A percentile compares a stretch with the other conserved stretches of the same genome.
These are phyloP conservation scores for Prolemur simus DNA, from an alignment of 2,113 vertebrate genomes.

Conservation along the genomic window DNA sequence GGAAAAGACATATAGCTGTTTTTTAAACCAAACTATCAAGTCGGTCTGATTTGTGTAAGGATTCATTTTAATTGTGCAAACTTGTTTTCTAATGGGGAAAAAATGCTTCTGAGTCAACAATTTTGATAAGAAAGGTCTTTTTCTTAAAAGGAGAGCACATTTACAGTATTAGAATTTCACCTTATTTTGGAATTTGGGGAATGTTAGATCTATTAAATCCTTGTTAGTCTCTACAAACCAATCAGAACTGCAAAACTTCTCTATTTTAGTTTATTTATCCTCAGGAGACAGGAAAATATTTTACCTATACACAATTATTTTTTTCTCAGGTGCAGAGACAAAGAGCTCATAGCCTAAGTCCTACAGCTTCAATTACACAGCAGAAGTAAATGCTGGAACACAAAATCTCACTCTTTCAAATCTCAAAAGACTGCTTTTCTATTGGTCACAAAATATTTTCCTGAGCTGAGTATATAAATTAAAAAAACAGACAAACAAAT, in stretches of 20 bases:
- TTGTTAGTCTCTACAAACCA: conserved; percentile 14
- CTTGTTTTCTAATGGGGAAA: background rate
- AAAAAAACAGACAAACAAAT: background rate
- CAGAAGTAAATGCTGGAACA: background rate
- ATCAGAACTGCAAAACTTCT: background rate
- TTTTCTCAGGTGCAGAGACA: background rate
- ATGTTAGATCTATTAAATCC: conserved; percentile 14
- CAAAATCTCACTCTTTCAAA: background rate
- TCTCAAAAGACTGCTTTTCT: background rate
- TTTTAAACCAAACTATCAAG: background rate
- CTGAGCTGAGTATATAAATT: background rate
- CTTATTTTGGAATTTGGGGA: background rate
- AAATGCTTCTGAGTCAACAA: no score
- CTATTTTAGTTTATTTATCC: conserved; percentile 3
- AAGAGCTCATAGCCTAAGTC: background rate
- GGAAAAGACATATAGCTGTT: background rate
- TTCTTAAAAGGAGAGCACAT: background rate
- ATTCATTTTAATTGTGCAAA: background rate
- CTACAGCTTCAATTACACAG: background rate
- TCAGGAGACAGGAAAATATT: background rate
- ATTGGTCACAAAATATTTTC: background rate
- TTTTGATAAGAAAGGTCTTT: background rate
- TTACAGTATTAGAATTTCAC: background rate
- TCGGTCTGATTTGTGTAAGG: background rate
- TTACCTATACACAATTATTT: background rate